These are phyloP conservation scores for Melanocharis versteri DNA, from an alignment of 2,113 vertebrate species.

Conservation along the genomic window DNA sequence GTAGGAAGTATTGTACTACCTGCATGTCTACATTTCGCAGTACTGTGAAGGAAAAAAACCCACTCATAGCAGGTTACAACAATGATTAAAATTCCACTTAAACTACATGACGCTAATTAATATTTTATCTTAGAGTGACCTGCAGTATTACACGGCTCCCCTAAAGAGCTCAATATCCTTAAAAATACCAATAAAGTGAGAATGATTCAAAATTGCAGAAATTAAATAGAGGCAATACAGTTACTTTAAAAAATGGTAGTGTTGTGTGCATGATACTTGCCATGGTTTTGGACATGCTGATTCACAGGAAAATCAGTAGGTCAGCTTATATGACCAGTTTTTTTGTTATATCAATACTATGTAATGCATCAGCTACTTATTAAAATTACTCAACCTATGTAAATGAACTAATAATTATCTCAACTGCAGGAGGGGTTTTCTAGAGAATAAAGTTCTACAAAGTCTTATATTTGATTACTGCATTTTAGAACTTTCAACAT, in stretches of 20 bases:
- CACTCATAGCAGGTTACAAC: background rate
- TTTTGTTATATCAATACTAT: background rate
- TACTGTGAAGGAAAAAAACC: background rate
- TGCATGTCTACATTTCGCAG: background rate
- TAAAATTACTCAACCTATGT: conserved; percentile 13
- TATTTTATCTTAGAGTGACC: background rate
- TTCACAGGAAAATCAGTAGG: background rate
- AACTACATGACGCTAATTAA: background rate
- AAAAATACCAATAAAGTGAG: background rate
- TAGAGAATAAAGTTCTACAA: background rate
- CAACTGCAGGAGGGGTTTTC: background rate
- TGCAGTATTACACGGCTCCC: background rate
- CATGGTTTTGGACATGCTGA: background rate
- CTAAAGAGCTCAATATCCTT: background rate
- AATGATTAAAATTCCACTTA: background rate
- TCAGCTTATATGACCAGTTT: background rate
- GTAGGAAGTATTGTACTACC: background rate
- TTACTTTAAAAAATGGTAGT: background rate
- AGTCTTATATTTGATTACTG: background rate
- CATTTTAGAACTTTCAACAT: background rate
- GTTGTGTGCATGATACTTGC: background rate
- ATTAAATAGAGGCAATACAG: background rate
- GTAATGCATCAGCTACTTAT: background rate
- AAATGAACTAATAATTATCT: background rate
- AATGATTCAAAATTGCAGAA: background rate